A percentile compares a stretch with the other conserved stretches of the same genome.
Conservation (phyloP, 2,888 invertebrate genomes). For the Cephus pygmeus region DNA sequence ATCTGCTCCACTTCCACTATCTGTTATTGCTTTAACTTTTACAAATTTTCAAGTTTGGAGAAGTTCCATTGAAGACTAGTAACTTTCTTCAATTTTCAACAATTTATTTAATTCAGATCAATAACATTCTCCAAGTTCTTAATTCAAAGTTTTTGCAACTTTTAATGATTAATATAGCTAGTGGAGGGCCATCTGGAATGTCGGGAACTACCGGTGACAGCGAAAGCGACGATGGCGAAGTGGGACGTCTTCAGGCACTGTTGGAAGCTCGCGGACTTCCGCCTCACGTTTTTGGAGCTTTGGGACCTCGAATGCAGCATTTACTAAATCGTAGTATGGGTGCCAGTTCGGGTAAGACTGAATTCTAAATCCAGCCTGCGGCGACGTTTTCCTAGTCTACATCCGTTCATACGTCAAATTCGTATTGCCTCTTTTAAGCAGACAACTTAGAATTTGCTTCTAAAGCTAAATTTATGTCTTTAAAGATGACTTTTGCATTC, state of each 20-base stretch:
- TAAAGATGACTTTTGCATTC: not conserved
- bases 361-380: not conserved
- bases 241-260: conserved; percentile 93
- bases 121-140: not conserved
- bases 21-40: not conserved
- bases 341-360: conserved; percentile 76
- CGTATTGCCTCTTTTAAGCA: not conserved
- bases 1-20: not conserved
- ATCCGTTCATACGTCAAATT: not conserved
- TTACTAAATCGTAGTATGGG: conserved; percentile 94
- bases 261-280: conserved; percentile 95
- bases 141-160: not conserved
- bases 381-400: not conserved
- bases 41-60: not conserved
- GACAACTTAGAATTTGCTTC: not conserved
- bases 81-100: not conserved
- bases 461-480: not conserved
- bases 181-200: conserved; percentile 64
- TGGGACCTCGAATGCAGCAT: conserved; percentile 97
- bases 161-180: conserved; percentile 36
- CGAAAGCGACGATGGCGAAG: conserved; percentile 93
- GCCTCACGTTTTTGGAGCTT: conserved; percentile 95
- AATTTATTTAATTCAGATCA: not conserved
- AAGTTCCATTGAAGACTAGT: not conserved
- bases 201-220: conserved; percentile 71